Conservation (phyloP, 2,113 vertebrate species). For the Eolophus roseicapilla region DNA sequence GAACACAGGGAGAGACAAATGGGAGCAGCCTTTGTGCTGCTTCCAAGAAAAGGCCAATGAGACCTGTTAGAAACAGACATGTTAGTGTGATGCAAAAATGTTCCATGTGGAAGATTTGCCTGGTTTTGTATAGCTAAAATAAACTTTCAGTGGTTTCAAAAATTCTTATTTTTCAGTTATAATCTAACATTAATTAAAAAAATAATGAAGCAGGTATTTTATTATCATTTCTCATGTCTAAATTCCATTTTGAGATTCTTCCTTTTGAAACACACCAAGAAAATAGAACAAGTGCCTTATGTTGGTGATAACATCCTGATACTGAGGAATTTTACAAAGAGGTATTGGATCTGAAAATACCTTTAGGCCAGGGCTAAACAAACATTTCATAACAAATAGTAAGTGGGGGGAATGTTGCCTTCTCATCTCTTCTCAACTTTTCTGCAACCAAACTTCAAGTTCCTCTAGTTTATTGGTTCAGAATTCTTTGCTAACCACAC, state of each 20-base stretch:
- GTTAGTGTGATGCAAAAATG: background rate
- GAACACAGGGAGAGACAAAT: background rate
- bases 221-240: background rate
- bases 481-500: background rate
- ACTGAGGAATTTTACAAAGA: background rate
- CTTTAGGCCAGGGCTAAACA: background rate
- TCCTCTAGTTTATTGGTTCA: background rate
- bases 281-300: background rate
- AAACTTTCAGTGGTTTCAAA: background rate
- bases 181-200: background rate
- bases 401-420: background rate
- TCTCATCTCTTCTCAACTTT: background rate
- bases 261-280: background rate
- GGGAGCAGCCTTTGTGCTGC: background rate
- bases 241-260: background rate
- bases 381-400: background rate
- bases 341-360: background rate
- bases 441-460: background rate
- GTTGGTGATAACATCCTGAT: background rate
- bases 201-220: background rate
- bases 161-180: background rate
- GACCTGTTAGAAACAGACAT: background rate
- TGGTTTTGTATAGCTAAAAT: background rate
- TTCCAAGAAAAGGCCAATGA: background rate
- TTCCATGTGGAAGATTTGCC: background rate